Evolutionary conservation across 1,140 invertebrate species (phyloP), one percentile per base, ranked within the genome.

Genomic region (Papilio glaucus): DNA sequence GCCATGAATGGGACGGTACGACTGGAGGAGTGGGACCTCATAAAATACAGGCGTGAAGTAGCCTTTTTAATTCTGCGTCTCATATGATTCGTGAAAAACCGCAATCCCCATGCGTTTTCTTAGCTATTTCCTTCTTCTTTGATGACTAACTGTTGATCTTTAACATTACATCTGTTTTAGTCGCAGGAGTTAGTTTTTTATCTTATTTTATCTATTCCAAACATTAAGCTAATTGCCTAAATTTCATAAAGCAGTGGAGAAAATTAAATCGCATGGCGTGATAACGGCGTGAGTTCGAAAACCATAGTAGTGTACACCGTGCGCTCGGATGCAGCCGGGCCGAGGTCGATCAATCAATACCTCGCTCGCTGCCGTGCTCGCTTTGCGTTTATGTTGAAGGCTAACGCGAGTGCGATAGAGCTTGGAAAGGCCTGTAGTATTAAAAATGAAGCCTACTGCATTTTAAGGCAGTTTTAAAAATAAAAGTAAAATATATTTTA

Each of bases 281-380:
- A 53, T 8, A 24, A 53, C 5, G 18, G 4, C 24, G 21, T 24
- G 49, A 53, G 49, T 24, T 53, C 24, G 8, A 24, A 7, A 0
- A 12, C 4, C 7, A 21, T 53, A 53, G 49, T 53, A 53, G 8
- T 9, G 18, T 5, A n/a, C n/a, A n/a, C n/a, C 9, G 12, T 21
- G 21, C 24, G 21, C 21, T 53, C 21, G 49, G 18, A 53, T 53
- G 49, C 49, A 53, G 49, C 49, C 9, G 49, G 49, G 49, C 49
- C 49, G 49, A 53, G 49, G 49, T 53, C 49, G 49, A 53, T 53
- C 49, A 53, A 53, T 53, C 49, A 53, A 53, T 53, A 53, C 49
- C 8, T 24, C 8, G 4, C 39, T 41, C 18, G 49, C 18, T 13
- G 45, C 6, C 45, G 45, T 49, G 49, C 49, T n/a, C n/a, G 49